phyloP scores from a whole-genome alignment of 2,888 invertebrate species.

The Volucella zonaria region DNA sequence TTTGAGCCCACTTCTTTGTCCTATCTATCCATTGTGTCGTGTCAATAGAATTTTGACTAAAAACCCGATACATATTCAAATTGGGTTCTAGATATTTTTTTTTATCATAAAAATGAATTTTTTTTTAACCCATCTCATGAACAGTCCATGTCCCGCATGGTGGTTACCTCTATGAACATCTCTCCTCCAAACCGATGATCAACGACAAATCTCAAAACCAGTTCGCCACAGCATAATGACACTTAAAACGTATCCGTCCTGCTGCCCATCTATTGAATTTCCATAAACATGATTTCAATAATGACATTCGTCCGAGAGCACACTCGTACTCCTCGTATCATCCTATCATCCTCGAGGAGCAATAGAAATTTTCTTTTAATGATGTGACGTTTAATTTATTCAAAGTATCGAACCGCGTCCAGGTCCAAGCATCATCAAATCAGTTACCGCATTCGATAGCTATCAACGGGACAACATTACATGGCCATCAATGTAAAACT shows the following conservation, averaged over 20 bases:
- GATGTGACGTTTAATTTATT: constrained; percentile 8
- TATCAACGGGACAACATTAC: constrained; percentile 13
- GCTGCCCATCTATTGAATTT: neutral
- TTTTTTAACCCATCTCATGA: too few species aligned
- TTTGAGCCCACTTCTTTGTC: neutral
- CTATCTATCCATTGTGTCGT: neutral
- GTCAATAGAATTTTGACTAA: neutral
- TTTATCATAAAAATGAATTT: neutral
- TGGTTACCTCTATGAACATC: neutral
- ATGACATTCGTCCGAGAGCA: too few species aligned
- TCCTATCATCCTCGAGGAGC: neutral
- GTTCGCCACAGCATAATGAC: neutral
- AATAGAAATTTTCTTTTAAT: too few species aligned
- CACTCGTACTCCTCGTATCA: too few species aligned
- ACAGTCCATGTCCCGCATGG: neutral
- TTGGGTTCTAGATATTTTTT: constrained; percentile 8
- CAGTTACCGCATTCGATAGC: constrained; percentile 3
- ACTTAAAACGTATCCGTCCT: neutral
- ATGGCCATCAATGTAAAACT: constrained; percentile 9
- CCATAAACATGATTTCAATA: constrained; percentile 30
- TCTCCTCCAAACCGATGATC: constrained; percentile 1
- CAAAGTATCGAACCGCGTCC: neutral
- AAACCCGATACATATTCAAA: constrained; percentile 12
- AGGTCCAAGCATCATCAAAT: too few species aligned
- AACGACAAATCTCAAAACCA: neutral